These are phyloP conservation scores for Lucilia cuprina DNA, from an alignment of 1,140 invertebrate genomes.

Conservation along the genomic window DNA sequence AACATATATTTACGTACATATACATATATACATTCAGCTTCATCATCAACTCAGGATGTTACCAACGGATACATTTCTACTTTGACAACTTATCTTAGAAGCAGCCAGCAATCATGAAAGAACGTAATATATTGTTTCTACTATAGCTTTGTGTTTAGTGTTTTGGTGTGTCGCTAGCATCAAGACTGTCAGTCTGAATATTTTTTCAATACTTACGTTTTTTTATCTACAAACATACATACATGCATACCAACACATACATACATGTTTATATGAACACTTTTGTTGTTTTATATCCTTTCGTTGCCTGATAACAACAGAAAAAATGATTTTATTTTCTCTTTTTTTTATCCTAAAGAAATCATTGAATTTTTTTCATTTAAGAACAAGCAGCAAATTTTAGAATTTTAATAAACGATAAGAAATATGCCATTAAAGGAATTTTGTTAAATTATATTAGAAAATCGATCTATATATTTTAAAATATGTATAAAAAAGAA, in stretches of 20 bases:
- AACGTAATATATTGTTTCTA: neutral
- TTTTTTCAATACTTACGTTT: neutral
- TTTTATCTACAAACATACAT: neutral
- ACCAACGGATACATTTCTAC: constrained; percentile 6
- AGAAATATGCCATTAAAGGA: no score
- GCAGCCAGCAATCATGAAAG: neutral
- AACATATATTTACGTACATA: no score
- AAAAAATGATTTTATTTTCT: constrained; percentile 37
- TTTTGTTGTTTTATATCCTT: constrained; percentile 56
- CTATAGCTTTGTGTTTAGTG: neutral
- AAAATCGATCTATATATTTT: no score
- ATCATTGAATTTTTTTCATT: neutral
- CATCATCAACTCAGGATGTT: constrained; percentile 10
- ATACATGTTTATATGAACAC: constrained; percentile 27
- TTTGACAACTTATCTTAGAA: constrained; percentile 5
- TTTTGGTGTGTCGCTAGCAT: neutral
- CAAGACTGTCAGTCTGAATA: neutral
- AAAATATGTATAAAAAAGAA: no score
- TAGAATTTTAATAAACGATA: neutral
- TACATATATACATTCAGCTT: neutral
- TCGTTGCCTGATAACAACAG: constrained; percentile 58
- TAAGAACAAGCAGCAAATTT: neutral
- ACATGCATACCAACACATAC: neutral
- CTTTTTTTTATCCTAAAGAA: neutral
- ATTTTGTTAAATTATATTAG: no score